Conservation (phyloP, 64 coral and sea anemone genomes). For the Montipora capricornis region DNA sequence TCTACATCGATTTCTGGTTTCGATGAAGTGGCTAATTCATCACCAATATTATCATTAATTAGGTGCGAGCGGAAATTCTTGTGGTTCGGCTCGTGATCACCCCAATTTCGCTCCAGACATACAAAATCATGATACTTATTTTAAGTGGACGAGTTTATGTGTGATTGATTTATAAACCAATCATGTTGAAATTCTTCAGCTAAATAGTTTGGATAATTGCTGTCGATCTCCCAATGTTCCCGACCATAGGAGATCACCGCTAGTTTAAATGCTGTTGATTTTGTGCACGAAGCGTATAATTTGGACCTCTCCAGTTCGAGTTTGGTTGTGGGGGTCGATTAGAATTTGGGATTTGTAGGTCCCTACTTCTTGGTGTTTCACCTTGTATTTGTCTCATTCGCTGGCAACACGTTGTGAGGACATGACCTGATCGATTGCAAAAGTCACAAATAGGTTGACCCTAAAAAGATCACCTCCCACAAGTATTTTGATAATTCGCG, state of each 20-base stretch:
- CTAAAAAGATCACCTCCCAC: too few species aligned
- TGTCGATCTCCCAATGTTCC: not conserved
- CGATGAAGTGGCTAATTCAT: not conserved
- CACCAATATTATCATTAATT: not conserved
- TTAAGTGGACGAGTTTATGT: not conserved
- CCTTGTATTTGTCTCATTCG: not conserved
- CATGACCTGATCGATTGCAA: too few species aligned
- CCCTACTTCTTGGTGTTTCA: not conserved
- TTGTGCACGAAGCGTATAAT: too few species aligned
- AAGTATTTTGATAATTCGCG: too few species aligned
- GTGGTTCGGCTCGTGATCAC: not conserved
- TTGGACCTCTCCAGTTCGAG: too few species aligned
- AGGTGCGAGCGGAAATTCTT: not conserved
- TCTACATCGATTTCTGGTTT: not conserved
- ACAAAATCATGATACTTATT: not conserved
- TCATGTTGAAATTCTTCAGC: not conserved
- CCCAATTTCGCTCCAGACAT: not conserved
- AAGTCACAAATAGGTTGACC: too few species aligned
- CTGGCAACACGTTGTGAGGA: too few species aligned
- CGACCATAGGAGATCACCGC: not conserved
- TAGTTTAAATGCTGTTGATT: too few species aligned
- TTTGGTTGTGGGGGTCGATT: too few species aligned
- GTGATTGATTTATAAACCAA: not conserved
- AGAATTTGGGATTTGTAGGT: too few species aligned
- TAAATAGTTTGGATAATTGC: not conserved